Evolutionary conservation across 37 sponge, comb jelly and placozoan genomes (phyloP).

Genomic region (Spongilla lacustris): DNA sequence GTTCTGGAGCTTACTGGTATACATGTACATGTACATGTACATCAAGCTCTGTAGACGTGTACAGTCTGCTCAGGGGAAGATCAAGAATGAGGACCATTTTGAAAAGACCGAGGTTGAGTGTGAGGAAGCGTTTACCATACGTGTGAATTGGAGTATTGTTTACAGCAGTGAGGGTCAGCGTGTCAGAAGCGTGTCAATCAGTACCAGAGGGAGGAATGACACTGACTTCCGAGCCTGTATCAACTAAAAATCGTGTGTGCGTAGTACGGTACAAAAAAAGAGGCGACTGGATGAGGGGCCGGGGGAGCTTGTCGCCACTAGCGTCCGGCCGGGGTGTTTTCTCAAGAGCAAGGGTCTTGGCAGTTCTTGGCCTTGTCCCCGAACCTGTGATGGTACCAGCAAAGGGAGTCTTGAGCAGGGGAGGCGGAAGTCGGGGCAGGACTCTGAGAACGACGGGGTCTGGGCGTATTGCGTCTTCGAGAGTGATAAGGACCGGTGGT

Average conservation of each 20-base stretch:
- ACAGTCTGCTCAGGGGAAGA: no score
- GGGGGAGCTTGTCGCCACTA: slow-evolving; percentile 17
- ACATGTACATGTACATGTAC: no score
- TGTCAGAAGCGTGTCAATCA: slow-evolving; percentile 13
- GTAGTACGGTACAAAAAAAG: neutral
- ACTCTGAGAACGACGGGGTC: slow-evolving; percentile 7
- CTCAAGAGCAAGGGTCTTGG: slow-evolving; percentile 50
- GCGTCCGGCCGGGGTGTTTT: slow-evolving; percentile 8
- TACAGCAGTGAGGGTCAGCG: slow-evolving; percentile 10
- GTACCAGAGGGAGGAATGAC: no score
- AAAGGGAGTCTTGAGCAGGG: slow-evolving; percentile 28
- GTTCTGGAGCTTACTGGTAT: no score
- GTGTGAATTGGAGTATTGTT: slow-evolving; percentile 37
- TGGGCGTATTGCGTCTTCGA: slow-evolving; percentile 3
- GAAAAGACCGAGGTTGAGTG: slow-evolving; percentile 67
- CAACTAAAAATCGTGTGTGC: no score
- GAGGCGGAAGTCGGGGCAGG: slow-evolving; percentile 17
- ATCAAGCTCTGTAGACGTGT: no score
- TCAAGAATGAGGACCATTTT: no score
- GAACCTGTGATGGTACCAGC: slow-evolving; percentile 73
- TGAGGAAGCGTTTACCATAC: slow-evolving; percentile 49
- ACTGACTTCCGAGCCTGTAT: no score
- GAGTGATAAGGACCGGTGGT: slow-evolving; percentile 2
- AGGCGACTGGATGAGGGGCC: slow-evolving; percentile 3
- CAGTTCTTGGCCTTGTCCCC: slow-evolving; percentile 49